Conservation (phyloP, 2,888 invertebrate genomes). For the Holacanthella duospinosa region DNA sequence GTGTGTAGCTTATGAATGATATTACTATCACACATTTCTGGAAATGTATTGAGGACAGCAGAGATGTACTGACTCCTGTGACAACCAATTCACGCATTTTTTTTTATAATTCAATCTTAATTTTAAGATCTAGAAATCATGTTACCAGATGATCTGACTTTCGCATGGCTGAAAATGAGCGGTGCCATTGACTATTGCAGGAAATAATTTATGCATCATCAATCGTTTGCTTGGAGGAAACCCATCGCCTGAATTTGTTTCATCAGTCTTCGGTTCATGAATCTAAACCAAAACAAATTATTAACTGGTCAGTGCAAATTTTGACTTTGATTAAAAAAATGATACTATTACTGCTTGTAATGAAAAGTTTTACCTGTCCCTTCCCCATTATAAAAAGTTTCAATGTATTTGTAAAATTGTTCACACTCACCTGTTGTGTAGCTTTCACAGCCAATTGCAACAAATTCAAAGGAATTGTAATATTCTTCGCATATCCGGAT, state of each 20-base stretch:
- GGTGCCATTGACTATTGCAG: constrained; percentile 24
- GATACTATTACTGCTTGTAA: too few relatives aligned
- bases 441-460: constrained; percentile 27
- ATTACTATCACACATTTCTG: constrained; percentile 17
- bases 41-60: constrained; percentile 24
- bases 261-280: background rate
- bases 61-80: constrained; percentile 26
- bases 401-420: background rate
- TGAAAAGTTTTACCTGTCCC: too few relatives aligned
- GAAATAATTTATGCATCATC: constrained; percentile 24
- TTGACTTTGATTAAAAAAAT: too few relatives aligned
- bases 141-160: constrained; percentile 24
- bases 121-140: too few relatives aligned
- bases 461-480: constrained; percentile 16
- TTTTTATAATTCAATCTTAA: too few relatives aligned
- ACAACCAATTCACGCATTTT: too few relatives aligned
- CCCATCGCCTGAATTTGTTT: constrained; percentile 13
- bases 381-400: background rate
- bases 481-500: constrained; percentile 3
- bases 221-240: constrained; percentile 21
- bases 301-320: too few relatives aligned
- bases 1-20: constrained; percentile 15
- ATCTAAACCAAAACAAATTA: background rate
- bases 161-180: constrained; percentile 12
- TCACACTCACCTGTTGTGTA: constrained; percentile 24